Conservation (phyloP, 2,888 invertebrate genomes). For the Galeruca laticollis region DNA sequence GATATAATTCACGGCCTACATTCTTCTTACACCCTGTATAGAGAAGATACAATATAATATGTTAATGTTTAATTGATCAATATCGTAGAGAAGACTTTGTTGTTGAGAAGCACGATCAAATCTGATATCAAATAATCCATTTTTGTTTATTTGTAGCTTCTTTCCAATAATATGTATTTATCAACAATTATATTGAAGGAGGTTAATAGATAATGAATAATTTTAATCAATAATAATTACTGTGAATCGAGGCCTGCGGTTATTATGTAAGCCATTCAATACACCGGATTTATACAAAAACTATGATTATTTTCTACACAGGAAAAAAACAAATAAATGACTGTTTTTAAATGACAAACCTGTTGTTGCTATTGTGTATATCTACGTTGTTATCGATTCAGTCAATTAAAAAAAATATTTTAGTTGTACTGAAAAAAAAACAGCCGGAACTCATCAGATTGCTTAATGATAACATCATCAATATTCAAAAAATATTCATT, state of each 20-base stretch:
- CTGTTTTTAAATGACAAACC: conserved; percentile 7
- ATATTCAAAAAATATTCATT: too few species aligned
- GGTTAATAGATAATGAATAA: conserved; percentile 30
- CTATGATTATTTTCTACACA: conserved; percentile 22
- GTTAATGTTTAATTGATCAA: too few species aligned
- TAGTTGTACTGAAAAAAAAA: too few species aligned
- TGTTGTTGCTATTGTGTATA: conserved; percentile 7
- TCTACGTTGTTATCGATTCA: background rate
- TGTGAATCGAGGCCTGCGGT: conserved; percentile 8
- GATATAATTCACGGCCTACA: too few species aligned
- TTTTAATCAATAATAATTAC: conserved; percentile 26
- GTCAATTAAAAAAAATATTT: background rate
- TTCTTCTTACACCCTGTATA: too few species aligned
- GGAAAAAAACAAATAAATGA: conserved; percentile 30
- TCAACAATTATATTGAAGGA: conserved; percentile 14
- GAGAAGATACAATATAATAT: too few species aligned
- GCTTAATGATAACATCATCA: too few species aligned
- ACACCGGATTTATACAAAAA: conserved; percentile 26
- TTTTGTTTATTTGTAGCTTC: background rate
- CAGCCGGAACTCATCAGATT: background rate
- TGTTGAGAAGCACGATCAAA: too few species aligned
- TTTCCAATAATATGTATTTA: conserved; percentile 1
- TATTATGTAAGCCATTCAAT: conserved; percentile 28
- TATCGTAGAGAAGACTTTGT: too few species aligned
- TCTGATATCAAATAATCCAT: too few species aligned